phyloP scores from a whole-genome alignment of 1,140 invertebrate genomes.

The Micrasema longulum region DNA sequence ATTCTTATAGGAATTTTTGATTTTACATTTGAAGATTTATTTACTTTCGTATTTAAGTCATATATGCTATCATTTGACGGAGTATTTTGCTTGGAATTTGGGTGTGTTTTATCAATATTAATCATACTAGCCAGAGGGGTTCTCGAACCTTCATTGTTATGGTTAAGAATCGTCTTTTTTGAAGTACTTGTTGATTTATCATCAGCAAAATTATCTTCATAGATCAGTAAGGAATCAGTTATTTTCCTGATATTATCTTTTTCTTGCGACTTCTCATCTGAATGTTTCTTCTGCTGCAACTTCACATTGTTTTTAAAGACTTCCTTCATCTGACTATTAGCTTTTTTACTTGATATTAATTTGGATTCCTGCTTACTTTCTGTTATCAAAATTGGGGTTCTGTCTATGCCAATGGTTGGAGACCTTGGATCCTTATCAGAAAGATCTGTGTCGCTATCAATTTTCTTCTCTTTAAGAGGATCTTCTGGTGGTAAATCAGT shows the following conservation, averaged over 20 bases:
- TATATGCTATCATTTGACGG: conserved; percentile 28
- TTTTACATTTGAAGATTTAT: conserved; percentile 30
- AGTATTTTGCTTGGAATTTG: conserved; percentile 31
- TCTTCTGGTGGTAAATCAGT: conserved; percentile 37
- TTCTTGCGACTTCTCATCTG: conserved; percentile 25
- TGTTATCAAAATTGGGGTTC: conserved; percentile 60
- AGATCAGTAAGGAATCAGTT: conserved; percentile 46
- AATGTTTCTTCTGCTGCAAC: conserved; percentile 37
- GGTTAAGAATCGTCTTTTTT: conserved; percentile 19
- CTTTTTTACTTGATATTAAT: conserved; percentile 38
- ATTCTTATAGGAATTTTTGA: conserved; percentile 51
- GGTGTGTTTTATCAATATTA: conserved; percentile 41
- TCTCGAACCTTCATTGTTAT: conserved; percentile 40
- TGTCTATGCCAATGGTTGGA: conserved; percentile 64
- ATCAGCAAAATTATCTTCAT: conserved; percentile 40
- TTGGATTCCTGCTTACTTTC: conserved; percentile 23
- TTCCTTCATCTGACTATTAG: conserved; percentile 44
- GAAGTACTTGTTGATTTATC: conserved; percentile 6
- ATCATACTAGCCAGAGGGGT: conserved; percentile 49
- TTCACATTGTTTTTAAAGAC: conserved; percentile 46
- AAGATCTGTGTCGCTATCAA: conserved; percentile 47
- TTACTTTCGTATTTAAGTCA: conserved; percentile 13
- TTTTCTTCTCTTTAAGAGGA: neutral
- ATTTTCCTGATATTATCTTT: conserved; percentile 27
- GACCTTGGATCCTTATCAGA: conserved; percentile 64